Evolutionary conservation across 2,797 vertebrate genomes (phyloP), one percentile per base, ranked within the genome.

Genomic region (Petrocephalus schoutedeni): DNA sequence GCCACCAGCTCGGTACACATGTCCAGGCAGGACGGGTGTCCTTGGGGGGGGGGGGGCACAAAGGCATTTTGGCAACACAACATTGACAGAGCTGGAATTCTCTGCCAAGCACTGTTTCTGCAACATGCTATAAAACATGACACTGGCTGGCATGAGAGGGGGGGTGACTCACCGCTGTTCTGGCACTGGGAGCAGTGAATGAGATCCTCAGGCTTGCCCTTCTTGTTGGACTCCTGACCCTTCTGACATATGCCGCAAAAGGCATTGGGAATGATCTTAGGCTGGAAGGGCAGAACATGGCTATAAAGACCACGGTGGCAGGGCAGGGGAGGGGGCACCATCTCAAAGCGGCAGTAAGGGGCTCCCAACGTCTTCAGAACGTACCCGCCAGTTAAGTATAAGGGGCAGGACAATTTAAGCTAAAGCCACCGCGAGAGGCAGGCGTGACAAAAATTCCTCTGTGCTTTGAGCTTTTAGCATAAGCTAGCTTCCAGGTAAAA

Each of bases 171-270:
- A 99, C 98, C 98, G 21, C 98, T 99, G 94, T 98, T 99, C 86
- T 97, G 97, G 95, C 98, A 99, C 93, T 99, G 98, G 95, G 98
- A 99, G 97, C 98, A 99, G 96, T 98, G 98, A 96, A 99, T 98
- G 93, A 99, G 98, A 89, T 96, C 95, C 94, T 99, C 98, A 89
- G 98, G 95, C 92, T 96, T 98, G 94, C 97, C 97, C 95, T 95
- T 98, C 97, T 95, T 99, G 98, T 98, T 98, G 96, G 97, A 96
- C 95, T 99, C 98, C 97, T 98, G 98, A 97, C 98, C 98, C 98
- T 97, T 99, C 98, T 99, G 98, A 97, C 98, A 99, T 97, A 99
- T 99, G 95, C 98, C 98, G 99, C 98, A 99, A 95, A 99, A 96
- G 96, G 98, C 98, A 98, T 97, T 98, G 96, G 98, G 97, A 97